phyloP scores from a whole-genome alignment of 37 sponge, comb jelly and placozoan genomes.

The Mnemiopsis leidyi region DNA sequence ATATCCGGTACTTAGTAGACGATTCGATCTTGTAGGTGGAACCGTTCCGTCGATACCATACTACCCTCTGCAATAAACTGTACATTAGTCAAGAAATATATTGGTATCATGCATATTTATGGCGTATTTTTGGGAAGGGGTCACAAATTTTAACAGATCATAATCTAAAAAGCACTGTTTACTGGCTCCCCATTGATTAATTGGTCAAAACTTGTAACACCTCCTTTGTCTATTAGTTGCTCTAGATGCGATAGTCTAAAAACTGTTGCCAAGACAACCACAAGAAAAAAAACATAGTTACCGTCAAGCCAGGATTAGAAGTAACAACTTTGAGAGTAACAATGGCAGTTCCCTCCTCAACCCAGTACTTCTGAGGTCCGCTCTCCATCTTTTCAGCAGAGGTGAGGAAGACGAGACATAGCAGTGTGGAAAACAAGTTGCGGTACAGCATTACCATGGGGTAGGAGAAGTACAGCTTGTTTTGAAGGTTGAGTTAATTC shows the following conservation, averaged over 20 bases:
- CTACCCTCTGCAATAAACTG: not conserved
- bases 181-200: too few species aligned
- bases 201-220: too few species aligned
- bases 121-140: too few species aligned
- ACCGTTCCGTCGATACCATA: not conserved
- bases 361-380: not conserved
- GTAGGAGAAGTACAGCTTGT: too few species aligned
- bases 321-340: not conserved
- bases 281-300: not conserved
- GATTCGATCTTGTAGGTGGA: not conserved
- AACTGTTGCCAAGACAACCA: not conserved
- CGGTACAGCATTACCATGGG: not conserved
- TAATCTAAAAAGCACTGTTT: too few species aligned
- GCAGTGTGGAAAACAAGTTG: not conserved
- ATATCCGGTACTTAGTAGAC: not conserved
- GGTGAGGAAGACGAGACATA: not conserved
- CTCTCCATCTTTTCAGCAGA: not conserved
- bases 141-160: too few species aligned
- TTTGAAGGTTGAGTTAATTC: too few species aligned
- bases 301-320: not conserved
- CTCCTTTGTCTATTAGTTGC: too few species aligned
- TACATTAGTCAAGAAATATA: too few species aligned
- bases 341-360: not conserved
- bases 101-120: too few species aligned
- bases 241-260: too few species aligned